phyloP scores from a whole-genome alignment of 2,888 invertebrate genomes.

The Atethmia centrago region DNA sequence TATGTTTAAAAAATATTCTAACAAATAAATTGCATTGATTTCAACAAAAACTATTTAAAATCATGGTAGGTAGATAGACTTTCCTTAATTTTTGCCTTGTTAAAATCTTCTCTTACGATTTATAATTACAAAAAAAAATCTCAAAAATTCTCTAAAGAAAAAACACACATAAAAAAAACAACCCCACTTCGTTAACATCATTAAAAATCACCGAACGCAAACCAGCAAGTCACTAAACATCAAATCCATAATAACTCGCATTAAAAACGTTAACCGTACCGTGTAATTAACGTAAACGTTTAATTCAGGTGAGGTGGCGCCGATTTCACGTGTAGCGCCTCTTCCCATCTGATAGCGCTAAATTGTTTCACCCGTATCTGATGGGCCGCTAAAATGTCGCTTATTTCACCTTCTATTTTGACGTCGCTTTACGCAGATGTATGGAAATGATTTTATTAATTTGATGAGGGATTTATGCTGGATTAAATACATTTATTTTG shows the following conservation, averaged over 20 bases:
- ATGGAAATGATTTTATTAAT: constrained; percentile 36
- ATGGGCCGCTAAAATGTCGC: constrained; percentile 75
- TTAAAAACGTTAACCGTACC: constrained; percentile 68
- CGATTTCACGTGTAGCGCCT: constrained; percentile 69
- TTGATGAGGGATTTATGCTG: constrained; percentile 3
- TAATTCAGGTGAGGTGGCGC: constrained; percentile 71
- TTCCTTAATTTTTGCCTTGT: not conserved
- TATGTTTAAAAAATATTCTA: not conserved
- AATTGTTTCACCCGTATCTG: constrained; percentile 89
- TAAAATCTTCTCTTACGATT: not conserved
- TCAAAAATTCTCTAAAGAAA: not conserved
- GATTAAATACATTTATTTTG: constrained; percentile 6
- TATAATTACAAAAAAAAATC: not conserved
- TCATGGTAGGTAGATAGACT: not conserved
- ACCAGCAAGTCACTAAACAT: constrained; percentile 55
- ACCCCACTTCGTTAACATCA: constrained; percentile 35
- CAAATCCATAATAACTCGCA: constrained; percentile 55
- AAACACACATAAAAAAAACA: not conserved
- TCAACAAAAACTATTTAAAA: not conserved
- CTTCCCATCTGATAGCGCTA: constrained; percentile 86
- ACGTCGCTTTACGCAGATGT: constrained; percentile 11
- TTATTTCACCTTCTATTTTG: constrained; percentile 55
- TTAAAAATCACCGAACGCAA: constrained; percentile 41
- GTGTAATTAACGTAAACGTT: constrained; percentile 72
- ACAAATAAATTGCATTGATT: not conserved